Base-by-base conservation (phyloP, 2,113 vertebrate species). In the Hemibagrus wyckioides region DNA sequence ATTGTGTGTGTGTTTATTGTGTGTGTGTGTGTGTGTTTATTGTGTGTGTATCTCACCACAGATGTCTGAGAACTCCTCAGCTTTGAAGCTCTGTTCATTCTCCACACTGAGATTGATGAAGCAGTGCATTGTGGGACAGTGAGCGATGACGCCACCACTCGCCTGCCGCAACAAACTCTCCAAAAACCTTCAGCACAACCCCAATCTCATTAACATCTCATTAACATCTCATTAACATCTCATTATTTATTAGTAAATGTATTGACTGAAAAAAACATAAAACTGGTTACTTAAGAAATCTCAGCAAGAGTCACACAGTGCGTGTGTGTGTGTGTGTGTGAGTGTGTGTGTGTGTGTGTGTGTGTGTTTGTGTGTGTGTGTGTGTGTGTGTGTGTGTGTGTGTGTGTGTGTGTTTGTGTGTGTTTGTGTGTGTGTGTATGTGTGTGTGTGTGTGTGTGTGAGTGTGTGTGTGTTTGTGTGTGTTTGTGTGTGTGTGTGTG, bases 111-210 rank as follows among this genome's bases (percentile, higher is more conserved):
- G 93, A 28, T 95, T 97, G 91, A 95, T 5, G 85, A 99, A 99
- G 80, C 97, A 96, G 86, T 96, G 95, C 91, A 96, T 95, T 3
- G 95, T 94, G 0, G 97, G 97, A 48, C 96, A 96, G 89, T 97
- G 95, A 6, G 96, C 36, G 13, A 99, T 96, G 84, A 94, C 88
- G 2, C 96, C 95, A 0, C 90, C 94, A 93, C 98, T 99, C 0
- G 97, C 97, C 91, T 98, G 97, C 23, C 98, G 95, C 48, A 99
- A 92, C 52, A 99, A 95, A 13, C 95, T 94, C 92, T 99, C 97
- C 76, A 99, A 92, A 93, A 95, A 99, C 98, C 98, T 99, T 86
- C 13, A 48, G 65, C 6, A 83, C 6, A 88, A 77, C 6, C 19
- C 8, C 14, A 2, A 56, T 30, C 41, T 50, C 23, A 65, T 65